Percentiles rank a stretch among this genome's conserved stretches.
phyloP scores from a whole-genome alignment of 1,140 invertebrate species.

The Leptinotarsa lineolata region DNA sequence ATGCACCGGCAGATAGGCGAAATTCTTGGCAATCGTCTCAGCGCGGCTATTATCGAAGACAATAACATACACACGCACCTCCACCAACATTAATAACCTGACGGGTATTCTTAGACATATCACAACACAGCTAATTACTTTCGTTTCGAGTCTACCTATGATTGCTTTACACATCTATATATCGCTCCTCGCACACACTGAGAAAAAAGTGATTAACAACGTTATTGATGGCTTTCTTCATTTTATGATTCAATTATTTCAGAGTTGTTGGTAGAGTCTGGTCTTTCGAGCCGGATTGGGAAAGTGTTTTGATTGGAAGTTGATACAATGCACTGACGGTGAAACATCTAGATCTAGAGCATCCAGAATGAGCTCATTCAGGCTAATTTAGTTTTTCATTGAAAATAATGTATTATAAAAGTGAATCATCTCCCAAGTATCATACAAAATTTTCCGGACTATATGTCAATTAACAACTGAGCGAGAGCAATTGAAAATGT shows the following conservation, averaged over 20 bases:
- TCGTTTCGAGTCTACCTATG: conserved; percentile 8
- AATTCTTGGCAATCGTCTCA: conserved; percentile 42
- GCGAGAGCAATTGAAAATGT: too few species aligned
- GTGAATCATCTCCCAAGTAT: too few species aligned
- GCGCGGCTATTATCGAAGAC: conserved; percentile 42
- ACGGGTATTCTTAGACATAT: conserved; percentile 38
- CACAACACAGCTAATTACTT: conserved; percentile 35
- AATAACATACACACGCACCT: conserved; percentile 44
- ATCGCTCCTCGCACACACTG: not conserved
- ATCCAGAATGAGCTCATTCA: too few species aligned
- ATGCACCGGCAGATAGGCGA: conserved; percentile 27
- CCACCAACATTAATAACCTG: conserved; percentile 40
- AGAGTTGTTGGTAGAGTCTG: not conserved
- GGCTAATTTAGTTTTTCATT: too few species aligned
- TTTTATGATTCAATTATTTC: too few species aligned
- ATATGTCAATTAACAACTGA: too few species aligned
- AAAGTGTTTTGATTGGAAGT: too few species aligned
- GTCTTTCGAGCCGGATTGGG: not conserved
- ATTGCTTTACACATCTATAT: conserved; percentile 6
- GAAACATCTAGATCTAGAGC: too few species aligned
- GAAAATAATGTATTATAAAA: too few species aligned
- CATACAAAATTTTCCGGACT: too few species aligned
- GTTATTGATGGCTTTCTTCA: too few species aligned
- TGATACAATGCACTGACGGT: too few species aligned
- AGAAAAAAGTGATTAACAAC: not conserved